These are phyloP conservation scores for Seira musarum DNA, from an alignment of 2,888 invertebrate genomes.

Conservation along the genomic window DNA sequence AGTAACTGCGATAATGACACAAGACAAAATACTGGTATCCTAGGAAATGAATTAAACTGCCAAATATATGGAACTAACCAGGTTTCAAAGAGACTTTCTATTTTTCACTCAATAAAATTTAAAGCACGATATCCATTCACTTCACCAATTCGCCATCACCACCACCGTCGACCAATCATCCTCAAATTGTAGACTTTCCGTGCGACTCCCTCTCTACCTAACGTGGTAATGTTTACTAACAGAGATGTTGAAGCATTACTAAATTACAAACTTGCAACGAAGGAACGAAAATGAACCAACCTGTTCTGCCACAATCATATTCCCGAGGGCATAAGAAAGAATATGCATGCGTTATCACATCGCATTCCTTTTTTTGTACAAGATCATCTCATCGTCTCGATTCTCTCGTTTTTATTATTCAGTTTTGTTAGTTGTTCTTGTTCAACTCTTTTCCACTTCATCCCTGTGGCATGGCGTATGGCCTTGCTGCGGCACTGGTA, in stretches of 20 bases:
- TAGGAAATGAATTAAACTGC: too few relatives aligned
- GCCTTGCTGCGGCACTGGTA: constrained; percentile 5
- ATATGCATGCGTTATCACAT: not conserved
- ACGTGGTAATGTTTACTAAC: constrained; percentile 61
- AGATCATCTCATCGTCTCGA: constrained; percentile 34
- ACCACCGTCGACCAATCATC: too few relatives aligned
- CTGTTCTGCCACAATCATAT: constrained; percentile 45
- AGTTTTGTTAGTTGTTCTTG: not conserved
- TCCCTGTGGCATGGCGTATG: constrained; percentile 12
- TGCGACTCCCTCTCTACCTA: constrained; percentile 40
- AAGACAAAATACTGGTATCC: too few relatives aligned
- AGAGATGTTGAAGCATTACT: constrained; percentile 25
- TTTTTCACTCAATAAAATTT: too few relatives aligned
- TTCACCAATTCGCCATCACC: too few relatives aligned
- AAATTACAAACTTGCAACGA: constrained; percentile 16
- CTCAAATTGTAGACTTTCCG: not conserved
- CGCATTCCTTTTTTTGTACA: constrained; percentile 22
- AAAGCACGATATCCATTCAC: too few relatives aligned
- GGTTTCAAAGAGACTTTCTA: too few relatives aligned
- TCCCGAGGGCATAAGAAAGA: constrained; percentile 43
- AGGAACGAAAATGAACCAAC: too few relatives aligned
- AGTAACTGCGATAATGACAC: too few relatives aligned
- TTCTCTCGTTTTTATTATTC: constrained; percentile 1
- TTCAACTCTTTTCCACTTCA: constrained; percentile 3
- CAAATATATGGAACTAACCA: too few relatives aligned